Evolutionary conservation across 2,888 invertebrate species (phyloP).

Genomic region (Drosophila paranaensis): DNA sequence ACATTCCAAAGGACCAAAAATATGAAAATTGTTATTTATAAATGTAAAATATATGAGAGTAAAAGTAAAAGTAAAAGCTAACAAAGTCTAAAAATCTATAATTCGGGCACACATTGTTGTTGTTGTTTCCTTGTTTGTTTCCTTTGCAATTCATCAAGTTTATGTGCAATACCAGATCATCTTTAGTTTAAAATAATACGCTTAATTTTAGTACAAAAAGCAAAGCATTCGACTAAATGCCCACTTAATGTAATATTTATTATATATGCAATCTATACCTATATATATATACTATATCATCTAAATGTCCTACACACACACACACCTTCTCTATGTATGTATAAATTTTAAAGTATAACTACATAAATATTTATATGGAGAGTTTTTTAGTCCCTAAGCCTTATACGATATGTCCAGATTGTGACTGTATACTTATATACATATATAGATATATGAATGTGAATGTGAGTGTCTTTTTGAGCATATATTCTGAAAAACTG

Average conservation of each 20-base stretch:
- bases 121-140: conserved; percentile 5
- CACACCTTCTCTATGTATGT: conserved; percentile 7
- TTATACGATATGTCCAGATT: conserved; percentile 61
- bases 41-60: conserved; percentile 20
- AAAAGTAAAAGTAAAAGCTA: background rate
- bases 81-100: background rate
- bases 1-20: conserved; percentile 82
- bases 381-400: conserved; percentile 46
- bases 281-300: conserved; percentile 25
- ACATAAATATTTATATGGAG: conserved; percentile 34
- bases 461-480: conserved; percentile 74
- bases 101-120: conserved; percentile 33
- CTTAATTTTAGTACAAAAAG: conserved; percentile 81
- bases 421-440: conserved; percentile 53
- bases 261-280: conserved; percentile 31
- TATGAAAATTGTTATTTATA: conserved; percentile 45
- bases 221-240: conserved; percentile 28
- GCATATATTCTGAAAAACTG: conserved; percentile 32
- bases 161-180: conserved; percentile 54
- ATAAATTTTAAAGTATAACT: conserved; percentile 31
- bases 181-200: conserved; percentile 63
- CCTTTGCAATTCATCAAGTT: conserved; percentile 18
- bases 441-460: conserved; percentile 24
- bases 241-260: conserved; percentile 69
- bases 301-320: conserved; percentile 44